phyloP scores from a whole-genome alignment of 2,797 vertebrate species.

The Tympanoctomys barrerae region DNA sequence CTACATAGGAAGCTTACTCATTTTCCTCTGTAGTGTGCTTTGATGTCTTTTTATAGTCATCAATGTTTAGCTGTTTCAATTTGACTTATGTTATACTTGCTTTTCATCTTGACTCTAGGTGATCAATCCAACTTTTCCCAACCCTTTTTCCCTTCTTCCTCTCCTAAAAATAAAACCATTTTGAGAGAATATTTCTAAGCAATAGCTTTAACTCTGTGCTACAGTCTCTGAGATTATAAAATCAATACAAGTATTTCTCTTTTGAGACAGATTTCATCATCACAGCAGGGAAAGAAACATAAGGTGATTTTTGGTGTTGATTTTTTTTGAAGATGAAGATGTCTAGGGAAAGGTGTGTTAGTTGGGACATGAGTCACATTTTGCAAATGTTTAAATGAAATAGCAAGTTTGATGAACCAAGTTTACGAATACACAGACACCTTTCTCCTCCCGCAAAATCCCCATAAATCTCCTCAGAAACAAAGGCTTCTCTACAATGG shows the following conservation, averaged over 20 bases:
- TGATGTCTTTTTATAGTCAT: constrained; percentile 44
- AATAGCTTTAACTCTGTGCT: constrained; percentile 20
- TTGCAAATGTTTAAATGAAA: constrained; percentile 77
- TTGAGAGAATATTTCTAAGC: constrained; percentile 52
- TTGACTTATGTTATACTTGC: constrained; percentile 29
- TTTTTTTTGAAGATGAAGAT: constrained; percentile 67
- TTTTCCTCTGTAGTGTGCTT: constrained; percentile 2
- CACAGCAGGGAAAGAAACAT: constrained; percentile 56
- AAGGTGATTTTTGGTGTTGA: constrained; percentile 33
- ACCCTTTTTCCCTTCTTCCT: neutral
- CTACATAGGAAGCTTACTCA: constrained; percentile 10
- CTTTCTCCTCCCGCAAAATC: constrained; percentile 79
- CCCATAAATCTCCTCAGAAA: constrained; percentile 57
- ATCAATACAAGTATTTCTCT: constrained; percentile 79
- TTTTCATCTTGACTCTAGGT: constrained; percentile 7
- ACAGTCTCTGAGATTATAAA: constrained; percentile 64
- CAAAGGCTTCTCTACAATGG: constrained; percentile 77
- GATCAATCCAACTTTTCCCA: neutral
- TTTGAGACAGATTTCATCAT: constrained; percentile 78
- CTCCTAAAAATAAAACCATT: neutral
- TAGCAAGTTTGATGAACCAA: constrained; percentile 66
- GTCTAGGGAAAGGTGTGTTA: constrained; percentile 60
- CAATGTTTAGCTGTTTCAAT: constrained; percentile 8
- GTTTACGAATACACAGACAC: constrained; percentile 76
- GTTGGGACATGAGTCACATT: constrained; percentile 56